Percentiles rank a stretch among this genome's conserved stretches.
These are phyloP conservation scores for Pardalotus punctatus DNA, from an alignment of 2,113 vertebrate genomes.

Conservation along the genomic window DNA sequence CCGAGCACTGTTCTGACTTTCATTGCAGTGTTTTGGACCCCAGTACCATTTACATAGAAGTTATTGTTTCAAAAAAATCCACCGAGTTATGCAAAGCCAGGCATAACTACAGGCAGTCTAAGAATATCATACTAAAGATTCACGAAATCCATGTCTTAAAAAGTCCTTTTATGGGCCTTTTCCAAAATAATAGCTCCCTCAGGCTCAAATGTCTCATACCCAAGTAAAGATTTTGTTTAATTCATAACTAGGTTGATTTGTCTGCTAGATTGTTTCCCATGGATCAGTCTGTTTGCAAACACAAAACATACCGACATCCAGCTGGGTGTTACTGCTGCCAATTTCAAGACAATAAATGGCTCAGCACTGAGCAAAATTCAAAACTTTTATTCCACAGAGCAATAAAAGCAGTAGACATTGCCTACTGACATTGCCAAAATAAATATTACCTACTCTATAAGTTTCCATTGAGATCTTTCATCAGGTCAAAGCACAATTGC, in stretches of 20 bases:
- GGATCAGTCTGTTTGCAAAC: not conserved
- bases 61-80: not conserved
- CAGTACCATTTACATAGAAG: not conserved
- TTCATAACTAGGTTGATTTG: not conserved
- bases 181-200: slow-evolving; percentile 41
- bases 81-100: not conserved
- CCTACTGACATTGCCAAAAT: slow-evolving; percentile 32
- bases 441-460: slow-evolving; percentile 44
- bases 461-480: slow-evolving; percentile 49
- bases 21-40: not conserved
- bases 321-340: slow-evolving; percentile 46
- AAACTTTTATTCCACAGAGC: slow-evolving; percentile 22
- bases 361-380: slow-evolving; percentile 12
- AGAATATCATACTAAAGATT: not conserved
- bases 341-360: slow-evolving; percentile 43
- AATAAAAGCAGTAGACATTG: slow-evolving; percentile 41
- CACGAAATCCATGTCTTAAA: not conserved
- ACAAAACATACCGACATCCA: slow-evolving; percentile 28
- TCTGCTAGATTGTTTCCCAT: slow-evolving; percentile 43
- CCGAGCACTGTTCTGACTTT: not conserved
- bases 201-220: slow-evolving; percentile 15
- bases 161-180: slow-evolving; percentile 39
- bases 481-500: not conserved
- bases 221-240: slow-evolving; percentile 33
- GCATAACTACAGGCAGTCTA: not conserved